These are phyloP conservation scores for Taurulus bubalis DNA, from an alignment of 2,113 vertebrate species.

Conservation along the genomic window DNA sequence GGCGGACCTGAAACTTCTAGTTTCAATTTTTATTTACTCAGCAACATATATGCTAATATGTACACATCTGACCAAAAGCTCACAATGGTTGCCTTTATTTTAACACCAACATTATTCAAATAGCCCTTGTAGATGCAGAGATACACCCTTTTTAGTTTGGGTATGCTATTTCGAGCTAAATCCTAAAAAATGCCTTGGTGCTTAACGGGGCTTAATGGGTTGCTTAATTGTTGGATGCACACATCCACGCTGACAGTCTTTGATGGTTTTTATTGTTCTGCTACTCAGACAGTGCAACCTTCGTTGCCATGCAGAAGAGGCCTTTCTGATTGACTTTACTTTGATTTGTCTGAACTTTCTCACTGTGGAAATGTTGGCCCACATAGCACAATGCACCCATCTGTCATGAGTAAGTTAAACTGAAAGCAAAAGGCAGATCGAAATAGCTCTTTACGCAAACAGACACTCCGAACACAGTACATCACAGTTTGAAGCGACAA, in stretches of 20 bases:
- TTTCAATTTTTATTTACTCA: too few relatives aligned
- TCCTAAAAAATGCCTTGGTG: too few relatives aligned
- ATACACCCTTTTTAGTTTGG: too few relatives aligned
- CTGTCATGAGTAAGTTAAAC: conserved; percentile 56
- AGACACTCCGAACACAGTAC: conserved; percentile 41
- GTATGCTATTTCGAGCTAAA: too few relatives aligned
- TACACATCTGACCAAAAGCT: too few relatives aligned
- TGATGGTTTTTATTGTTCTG: conserved; percentile 9
- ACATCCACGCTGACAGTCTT: not conserved
- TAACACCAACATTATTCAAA: too few relatives aligned
- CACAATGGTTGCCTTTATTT: too few relatives aligned
- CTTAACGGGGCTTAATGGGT: too few relatives aligned
- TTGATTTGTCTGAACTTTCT: conserved; percentile 52
- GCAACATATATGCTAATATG: too few relatives aligned
- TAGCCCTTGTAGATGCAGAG: too few relatives aligned
- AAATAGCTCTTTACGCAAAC: conserved; percentile 49
- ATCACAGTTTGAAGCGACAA: conserved; percentile 38
- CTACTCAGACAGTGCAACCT: conserved; percentile 22
- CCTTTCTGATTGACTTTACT: conserved; percentile 39
- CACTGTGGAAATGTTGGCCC: not conserved
- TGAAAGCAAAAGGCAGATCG: conserved; percentile 52
- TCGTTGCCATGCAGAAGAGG: conserved; percentile 16
- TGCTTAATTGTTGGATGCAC: not conserved
- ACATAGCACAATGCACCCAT: conserved; percentile 58
- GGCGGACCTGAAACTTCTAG: too few relatives aligned